Evolutionary conservation across 2,797 vertebrate species (phyloP).

Genomic region (Ispidina picta): DNA sequence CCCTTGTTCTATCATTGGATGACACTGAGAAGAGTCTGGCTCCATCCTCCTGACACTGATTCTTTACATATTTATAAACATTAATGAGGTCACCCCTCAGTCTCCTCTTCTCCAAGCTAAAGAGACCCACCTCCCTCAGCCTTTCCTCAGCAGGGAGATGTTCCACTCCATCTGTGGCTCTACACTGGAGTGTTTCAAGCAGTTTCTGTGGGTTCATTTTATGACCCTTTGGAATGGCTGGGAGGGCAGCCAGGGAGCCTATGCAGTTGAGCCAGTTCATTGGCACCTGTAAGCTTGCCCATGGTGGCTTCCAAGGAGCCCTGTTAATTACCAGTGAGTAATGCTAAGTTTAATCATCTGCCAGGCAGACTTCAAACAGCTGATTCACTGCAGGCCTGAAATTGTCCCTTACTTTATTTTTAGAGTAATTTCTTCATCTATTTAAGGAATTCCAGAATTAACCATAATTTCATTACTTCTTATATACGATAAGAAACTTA

Average conservation of each 20-base stretch:
- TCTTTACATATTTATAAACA: too few species aligned
- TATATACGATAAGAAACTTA: background rate
- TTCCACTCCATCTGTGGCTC: too few species aligned
- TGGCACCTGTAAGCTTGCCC: background rate
- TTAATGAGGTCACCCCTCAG: too few species aligned
- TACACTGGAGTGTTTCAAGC: too few species aligned
- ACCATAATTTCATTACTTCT: background rate
- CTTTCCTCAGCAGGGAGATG: too few species aligned
- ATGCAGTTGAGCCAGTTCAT: background rate
- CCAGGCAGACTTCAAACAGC: background rate
- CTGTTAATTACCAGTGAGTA: background rate
- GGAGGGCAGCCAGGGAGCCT: background rate
- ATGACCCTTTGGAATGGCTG: background rate
- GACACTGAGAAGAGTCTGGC: too few species aligned
- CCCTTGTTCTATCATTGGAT: too few species aligned
- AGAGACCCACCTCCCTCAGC: too few species aligned
- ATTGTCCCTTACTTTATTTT: constrained; percentile 38
- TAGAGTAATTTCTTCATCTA: constrained; percentile 31
- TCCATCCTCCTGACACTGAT: too few species aligned
- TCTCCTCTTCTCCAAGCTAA: too few species aligned
- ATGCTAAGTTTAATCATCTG: background rate
- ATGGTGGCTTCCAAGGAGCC: background rate
- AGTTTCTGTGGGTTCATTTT: background rate
- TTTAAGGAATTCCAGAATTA: constrained; percentile 51
- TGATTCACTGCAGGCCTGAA: background rate